Percentiles rank a stretch among this genome's conserved stretches.
phyloP scores from a whole-genome alignment of 2,113 vertebrate species.

The Lampris megalopsis region DNA sequence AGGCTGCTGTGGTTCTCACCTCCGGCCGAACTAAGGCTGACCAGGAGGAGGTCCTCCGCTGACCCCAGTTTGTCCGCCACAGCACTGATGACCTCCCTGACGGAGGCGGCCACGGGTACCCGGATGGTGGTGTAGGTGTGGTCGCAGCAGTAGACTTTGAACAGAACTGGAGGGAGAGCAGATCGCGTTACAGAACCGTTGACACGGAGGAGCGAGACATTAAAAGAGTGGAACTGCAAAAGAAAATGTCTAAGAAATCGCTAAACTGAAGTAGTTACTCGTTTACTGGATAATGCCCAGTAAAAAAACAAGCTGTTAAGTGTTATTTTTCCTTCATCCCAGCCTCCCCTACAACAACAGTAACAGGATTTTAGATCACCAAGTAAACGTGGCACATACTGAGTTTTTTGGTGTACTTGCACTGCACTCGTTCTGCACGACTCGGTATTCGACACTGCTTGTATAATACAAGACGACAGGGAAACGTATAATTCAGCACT shows the following conservation, averaged over 20 bases:
- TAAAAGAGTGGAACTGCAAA: neutral
- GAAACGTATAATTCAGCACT: too few relatives aligned
- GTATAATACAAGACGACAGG: too few relatives aligned
- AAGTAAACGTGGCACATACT: too few relatives aligned
- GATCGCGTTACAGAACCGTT: constrained; percentile 19
- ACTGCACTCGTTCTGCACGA: too few relatives aligned
- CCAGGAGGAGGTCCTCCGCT: constrained; percentile 91
- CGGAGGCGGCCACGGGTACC: constrained; percentile 88
- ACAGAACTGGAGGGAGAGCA: constrained; percentile 86
- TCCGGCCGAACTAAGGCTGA: constrained; percentile 95
- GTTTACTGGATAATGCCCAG: neutral
- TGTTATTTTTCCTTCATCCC: too few relatives aligned
- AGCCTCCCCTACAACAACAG: too few relatives aligned
- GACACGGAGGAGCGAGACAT: neutral
- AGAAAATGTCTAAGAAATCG: neutral
- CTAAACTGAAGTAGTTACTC: too few relatives aligned
- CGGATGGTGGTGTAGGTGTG: constrained; percentile 98
- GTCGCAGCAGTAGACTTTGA: constrained; percentile 97
- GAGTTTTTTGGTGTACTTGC: too few relatives aligned
- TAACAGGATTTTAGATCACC: too few relatives aligned
- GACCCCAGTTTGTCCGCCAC: constrained; percentile 96
- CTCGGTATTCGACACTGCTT: too few relatives aligned
- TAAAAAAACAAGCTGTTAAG: too few relatives aligned
- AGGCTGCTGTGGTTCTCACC: constrained; percentile 82
- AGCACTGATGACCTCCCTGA: constrained; percentile 91